Evolutionary conservation across 2,797 vertebrate genomes (phyloP).

Genomic region (Alcedo quadribrachys): DNA sequence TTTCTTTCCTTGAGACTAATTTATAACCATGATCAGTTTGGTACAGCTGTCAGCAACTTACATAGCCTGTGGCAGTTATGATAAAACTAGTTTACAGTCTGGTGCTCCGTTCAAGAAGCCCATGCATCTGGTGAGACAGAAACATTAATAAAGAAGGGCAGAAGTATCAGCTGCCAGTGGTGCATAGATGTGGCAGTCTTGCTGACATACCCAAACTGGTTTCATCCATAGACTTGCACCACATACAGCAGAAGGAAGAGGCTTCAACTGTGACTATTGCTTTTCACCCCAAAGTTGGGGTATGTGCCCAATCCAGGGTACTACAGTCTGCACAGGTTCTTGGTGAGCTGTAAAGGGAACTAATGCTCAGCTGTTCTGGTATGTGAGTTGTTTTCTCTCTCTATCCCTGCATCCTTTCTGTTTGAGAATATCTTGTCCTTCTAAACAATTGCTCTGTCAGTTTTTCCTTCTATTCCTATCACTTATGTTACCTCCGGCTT

Average conservation of each 20-base stretch:
- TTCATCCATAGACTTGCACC: not conserved
- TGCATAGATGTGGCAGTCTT: not conserved
- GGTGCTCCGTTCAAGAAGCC: not conserved
- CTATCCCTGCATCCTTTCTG: not conserved
- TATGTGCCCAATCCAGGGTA: not conserved
- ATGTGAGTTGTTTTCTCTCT: not conserved
- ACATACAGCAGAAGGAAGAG: not conserved
- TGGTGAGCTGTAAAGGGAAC: not conserved
- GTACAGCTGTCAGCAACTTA: not conserved
- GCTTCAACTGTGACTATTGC: not conserved
- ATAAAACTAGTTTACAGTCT: not conserved
- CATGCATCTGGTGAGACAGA: not conserved
- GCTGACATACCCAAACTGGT: not conserved
- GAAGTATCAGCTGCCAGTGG: not conserved
- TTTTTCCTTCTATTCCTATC: not conserved
- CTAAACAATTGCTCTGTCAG: not conserved
- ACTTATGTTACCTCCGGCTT: not conserved
- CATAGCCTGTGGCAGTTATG: not conserved
- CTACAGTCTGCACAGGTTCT: rapidly evolving
- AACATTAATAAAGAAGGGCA: not conserved
- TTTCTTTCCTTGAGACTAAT: constrained; percentile 4
- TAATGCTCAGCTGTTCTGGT: not conserved
- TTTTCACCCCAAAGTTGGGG: not conserved
- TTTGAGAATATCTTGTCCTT: not conserved
- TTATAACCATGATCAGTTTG: not conserved